Evolutionary conservation across 2,888 invertebrate genomes (phyloP), one percentile per base, ranked within the genome.

Genomic region (Lithosia quadra): DNA sequence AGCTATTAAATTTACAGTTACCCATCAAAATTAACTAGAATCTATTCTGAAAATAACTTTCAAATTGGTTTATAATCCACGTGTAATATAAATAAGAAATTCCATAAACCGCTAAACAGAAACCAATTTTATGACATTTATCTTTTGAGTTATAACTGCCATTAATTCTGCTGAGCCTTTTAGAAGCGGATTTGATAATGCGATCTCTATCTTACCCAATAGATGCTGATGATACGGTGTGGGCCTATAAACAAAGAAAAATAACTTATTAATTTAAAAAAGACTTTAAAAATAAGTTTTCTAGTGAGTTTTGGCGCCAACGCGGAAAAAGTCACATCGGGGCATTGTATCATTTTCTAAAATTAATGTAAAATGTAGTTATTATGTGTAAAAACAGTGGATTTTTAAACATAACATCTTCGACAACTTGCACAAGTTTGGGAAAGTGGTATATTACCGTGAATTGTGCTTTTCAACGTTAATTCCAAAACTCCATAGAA

Each of bases 91-190:
- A 49, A 28, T 2, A n/a, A 43, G 1, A 13, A 43, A 49, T 49
- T n/a, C 49, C 18, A 49, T 49, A 49, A 43, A 49, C n/a, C 49
- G n/a, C n/a, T 49, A n/a, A 49, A 49, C n/a, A n/a, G 49, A 49
- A 49, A n/a, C 49, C 49, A 49, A 49, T 49, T n/a, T n/a, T 49
- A n/a, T n/a, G 49, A 49, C 49, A n/a, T n/a, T 49, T 18, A 49
- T 49, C 49, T 49, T 49, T 9, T n/a, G n/a, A 49, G 9, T 49
- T n/a, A 49, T n/a, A 8, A 49, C n/a, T 9, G n/a, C 49, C 9
- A n/a, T 49, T n/a, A 49, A 49, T 49, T 49, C 2, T 0, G 49
- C 49, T 49, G n/a, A 49, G 49, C 49, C 49, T 49, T 36, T 10
- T 0, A 43, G 43, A 39, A 39, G 39, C 15, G 5, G 43, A 49